Base-by-base conservation (phyloP, 2,888 invertebrate genomes). In the Romanomermis culicivorax region DNA sequence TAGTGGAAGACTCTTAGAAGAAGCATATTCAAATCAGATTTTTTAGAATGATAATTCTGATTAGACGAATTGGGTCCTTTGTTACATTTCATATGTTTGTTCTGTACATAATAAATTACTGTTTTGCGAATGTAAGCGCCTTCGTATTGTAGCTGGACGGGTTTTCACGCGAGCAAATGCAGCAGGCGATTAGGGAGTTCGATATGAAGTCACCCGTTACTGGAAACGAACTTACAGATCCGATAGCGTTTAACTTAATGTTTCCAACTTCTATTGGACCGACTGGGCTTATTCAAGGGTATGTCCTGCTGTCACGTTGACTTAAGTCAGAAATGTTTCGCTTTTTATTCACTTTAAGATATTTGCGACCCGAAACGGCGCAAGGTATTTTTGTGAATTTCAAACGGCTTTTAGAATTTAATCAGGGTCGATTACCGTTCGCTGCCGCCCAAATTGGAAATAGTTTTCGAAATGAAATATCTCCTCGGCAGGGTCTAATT, bases 361-460 rank as follows among this genome's bases (percentile, higher is more conserved):
- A 83, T 69, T 76, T 99, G 25, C 79, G 97, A 57, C 97, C 97
- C 25, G 97, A 99, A 75, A 99, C 97, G 17, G 97, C 97, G 0
- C 97, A 99, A 71, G 97, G 97, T 27, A 99, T 99, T 62, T 99
- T 99, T 74, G 95, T 99, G 0, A 99, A 99, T 72, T 99, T 99
- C 70, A 97, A 97, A 71, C 78, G 97, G 17, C 76, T 99, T 27
- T 71, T 97, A 54, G 93, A 93, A 71, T 97, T 97, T 70, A 97
- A 97, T 71, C 88, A 89, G 68, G 93, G 91, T 4, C 80, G 79
- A 60, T 71, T 95, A 36, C 97, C 97, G 27, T 99, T 97, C 75
- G 95, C 95, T 59, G 93, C 89, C 54, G 95, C 95, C 14, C 97
- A 99, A 75, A 93, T 99, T 65, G 97, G 97, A 60, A 86, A 86